These are phyloP conservation scores for Ptychadena robeensis DNA, from an alignment of 2,797 vertebrate species.

Conservation along the genomic window DNA sequence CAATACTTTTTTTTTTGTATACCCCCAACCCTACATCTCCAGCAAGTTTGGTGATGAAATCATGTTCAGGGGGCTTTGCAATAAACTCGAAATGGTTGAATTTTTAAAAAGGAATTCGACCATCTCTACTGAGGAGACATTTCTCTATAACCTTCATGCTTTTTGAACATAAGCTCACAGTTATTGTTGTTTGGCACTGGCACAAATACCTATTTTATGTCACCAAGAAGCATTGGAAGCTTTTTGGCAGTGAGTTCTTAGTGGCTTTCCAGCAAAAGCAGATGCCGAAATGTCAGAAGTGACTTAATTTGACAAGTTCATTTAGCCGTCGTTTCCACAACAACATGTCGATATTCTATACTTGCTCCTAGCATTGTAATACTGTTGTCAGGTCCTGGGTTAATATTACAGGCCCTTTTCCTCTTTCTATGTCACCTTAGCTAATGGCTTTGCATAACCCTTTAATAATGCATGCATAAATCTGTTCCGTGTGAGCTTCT, in stretches of 20 bases:
- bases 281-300: slow-evolving; percentile 43
- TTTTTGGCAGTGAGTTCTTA: slow-evolving; percentile 29
- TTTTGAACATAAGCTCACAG: no score
- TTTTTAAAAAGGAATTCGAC: no score
- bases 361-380: not conserved
- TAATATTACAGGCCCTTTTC: not conserved
- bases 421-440: slow-evolving; percentile 12
- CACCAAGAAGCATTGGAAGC: not conserved
- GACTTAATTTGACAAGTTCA: slow-evolving; percentile 42
- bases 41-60: no score
- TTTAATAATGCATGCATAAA: slow-evolving; percentile 41
- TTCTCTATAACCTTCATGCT: no score
- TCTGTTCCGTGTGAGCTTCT: slow-evolving; percentile 16
- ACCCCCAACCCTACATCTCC: no score
- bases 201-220: not conserved
- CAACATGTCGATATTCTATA: slow-evolving; percentile 25
- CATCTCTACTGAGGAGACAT: no score
- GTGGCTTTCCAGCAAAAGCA: slow-evolving; percentile 31
- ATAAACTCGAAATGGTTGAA: no score
- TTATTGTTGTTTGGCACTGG: not conserved
- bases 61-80: no score
- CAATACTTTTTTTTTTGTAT: no score
- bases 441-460: slow-evolving; percentile 26
- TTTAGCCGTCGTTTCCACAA: slow-evolving; percentile 47
- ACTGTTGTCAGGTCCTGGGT: slow-evolving; percentile 1